Percentiles rank a stretch among this genome's conserved stretches.
Conservation (phyloP, 2,888 invertebrate species). For the Tholera decimalis region DNA sequence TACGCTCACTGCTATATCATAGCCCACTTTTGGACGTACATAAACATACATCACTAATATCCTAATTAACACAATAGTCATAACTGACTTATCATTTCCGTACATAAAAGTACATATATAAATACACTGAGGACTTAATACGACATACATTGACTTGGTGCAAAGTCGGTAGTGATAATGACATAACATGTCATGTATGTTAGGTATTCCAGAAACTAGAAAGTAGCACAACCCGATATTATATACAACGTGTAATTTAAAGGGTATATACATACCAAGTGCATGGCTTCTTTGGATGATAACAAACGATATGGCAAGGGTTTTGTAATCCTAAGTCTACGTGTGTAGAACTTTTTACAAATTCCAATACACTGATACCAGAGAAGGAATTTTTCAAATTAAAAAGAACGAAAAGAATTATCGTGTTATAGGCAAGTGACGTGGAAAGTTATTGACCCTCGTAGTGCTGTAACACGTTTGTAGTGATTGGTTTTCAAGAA, state of each 20-base stretch:
- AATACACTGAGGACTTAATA: conserved; percentile 17
- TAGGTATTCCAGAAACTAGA: conserved; percentile 1
- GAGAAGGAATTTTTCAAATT: no score
- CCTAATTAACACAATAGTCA: conserved; percentile 32
- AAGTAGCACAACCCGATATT: conserved; percentile 19
- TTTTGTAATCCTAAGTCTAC: no score
- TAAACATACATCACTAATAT: conserved; percentile 13
- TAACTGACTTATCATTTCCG: conserved; percentile 27
- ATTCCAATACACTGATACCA: no score
- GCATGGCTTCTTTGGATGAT: no score
- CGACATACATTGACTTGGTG: background rate
- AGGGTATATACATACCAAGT: no score
- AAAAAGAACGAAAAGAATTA: no score
- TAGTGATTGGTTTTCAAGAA: no score
- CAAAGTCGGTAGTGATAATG: background rate
- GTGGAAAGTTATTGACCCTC: no score
- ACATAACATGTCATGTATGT: background rate
- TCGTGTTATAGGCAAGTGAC: no score
- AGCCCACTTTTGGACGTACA: background rate
- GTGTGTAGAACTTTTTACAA: no score
- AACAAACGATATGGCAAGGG: no score
- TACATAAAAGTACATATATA: background rate
- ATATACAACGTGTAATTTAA: conserved; percentile 1
- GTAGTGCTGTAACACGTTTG: no score
- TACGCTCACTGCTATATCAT: background rate